Evolutionary conservation across 2,888 invertebrate genomes (phyloP).

Genomic region (Cosmorhoe ocellata): DNA sequence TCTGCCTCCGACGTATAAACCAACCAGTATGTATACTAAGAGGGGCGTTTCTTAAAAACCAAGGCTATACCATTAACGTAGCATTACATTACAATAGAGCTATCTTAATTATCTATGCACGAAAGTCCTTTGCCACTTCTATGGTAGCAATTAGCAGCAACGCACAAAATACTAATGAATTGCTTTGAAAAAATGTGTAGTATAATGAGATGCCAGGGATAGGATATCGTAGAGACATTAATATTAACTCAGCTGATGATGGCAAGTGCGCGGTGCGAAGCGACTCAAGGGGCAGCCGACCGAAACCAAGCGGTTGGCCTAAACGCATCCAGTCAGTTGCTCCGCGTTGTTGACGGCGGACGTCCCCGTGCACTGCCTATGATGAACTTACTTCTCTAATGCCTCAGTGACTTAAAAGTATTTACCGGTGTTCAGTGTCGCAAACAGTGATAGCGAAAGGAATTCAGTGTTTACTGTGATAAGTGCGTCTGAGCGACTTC

Average conservation of each 20-base stretch:
- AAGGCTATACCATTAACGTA: too few relatives aligned
- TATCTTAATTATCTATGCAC: conserved; percentile 22
- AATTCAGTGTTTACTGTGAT: conserved; percentile 41
- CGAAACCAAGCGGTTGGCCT: conserved; percentile 34
- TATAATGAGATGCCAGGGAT: conserved; percentile 22
- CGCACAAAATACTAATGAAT: conserved; percentile 18
- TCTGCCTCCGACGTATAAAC: too few relatives aligned
- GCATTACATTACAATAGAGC: not conserved
- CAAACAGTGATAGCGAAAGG: conserved; percentile 38
- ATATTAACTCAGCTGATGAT: conserved; percentile 52
- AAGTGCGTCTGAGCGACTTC: conserved; percentile 36
- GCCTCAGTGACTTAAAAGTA: conserved; percentile 29
- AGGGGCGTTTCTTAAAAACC: too few relatives aligned
- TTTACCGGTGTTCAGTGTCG: conserved; percentile 38
- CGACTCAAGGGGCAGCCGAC: conserved; percentile 37
- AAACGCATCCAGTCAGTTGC: conserved; percentile 52
- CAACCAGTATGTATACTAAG: too few relatives aligned
- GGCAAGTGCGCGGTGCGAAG: conserved; percentile 35
- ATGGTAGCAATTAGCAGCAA: conserved; percentile 20
- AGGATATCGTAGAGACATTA: conserved; percentile 28
- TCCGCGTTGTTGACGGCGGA: conserved; percentile 53
- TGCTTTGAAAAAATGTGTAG: conserved; percentile 11
- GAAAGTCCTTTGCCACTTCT: conserved; percentile 15
- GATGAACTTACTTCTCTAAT: conserved; percentile 23
- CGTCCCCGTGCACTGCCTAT: conserved; percentile 42